Conservation (phyloP, 2,797 vertebrate genomes). For the Propithecus perrieri region DNA sequence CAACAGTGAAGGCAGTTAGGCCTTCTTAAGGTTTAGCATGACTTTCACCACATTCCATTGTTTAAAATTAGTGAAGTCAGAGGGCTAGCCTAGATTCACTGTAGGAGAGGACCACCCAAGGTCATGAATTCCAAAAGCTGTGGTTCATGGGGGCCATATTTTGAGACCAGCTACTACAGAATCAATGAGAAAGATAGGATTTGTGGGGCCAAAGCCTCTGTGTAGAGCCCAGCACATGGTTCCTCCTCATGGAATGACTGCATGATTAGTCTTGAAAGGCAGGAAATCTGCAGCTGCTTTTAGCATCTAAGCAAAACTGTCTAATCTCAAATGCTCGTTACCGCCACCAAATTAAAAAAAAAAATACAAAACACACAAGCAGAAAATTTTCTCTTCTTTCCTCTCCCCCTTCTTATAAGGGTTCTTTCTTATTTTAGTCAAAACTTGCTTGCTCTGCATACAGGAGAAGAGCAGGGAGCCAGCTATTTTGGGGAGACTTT, state of each 20-base stretch:
- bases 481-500: background rate
- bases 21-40: background rate
- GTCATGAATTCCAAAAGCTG: background rate
- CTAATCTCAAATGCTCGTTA: background rate
- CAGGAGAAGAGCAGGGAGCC: background rate
- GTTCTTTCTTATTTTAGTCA: conserved; percentile 46
- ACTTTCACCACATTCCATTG: background rate
- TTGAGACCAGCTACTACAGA: background rate
- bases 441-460: conserved; percentile 1
- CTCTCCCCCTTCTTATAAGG: background rate
- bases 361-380: background rate
- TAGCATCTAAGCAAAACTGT: background rate
- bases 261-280: background rate
- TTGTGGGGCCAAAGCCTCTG: background rate
- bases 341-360: background rate
- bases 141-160: background rate
- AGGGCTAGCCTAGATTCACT: background rate
- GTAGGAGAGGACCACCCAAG: background rate
- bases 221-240: background rate
- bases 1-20: background rate
- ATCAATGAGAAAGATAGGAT: background rate
- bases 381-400: background rate
- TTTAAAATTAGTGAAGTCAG: background rate
- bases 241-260: background rate
- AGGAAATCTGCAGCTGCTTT: background rate